Evolutionary conservation across 2,113 vertebrate genomes (phyloP).

Genomic region (Ammodytes marinus): DNA sequence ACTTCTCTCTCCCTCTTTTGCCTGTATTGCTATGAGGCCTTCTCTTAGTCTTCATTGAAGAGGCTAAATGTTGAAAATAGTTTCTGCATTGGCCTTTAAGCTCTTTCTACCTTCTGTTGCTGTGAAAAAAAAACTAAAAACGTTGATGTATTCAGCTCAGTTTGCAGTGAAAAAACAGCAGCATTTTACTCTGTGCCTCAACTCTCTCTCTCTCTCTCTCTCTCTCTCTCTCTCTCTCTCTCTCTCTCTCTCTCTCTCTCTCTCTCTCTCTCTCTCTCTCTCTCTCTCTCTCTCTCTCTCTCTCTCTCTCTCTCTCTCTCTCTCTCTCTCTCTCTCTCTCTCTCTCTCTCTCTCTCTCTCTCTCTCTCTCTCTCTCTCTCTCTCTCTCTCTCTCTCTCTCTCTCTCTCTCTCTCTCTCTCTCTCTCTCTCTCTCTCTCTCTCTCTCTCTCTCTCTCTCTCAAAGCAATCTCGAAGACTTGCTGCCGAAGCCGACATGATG

Average conservation of each 20-base stretch:
- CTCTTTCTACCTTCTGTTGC: slow-evolving; percentile 1
- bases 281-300: too few relatives aligned
- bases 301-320: too few relatives aligned
- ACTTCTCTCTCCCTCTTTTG: not conserved
- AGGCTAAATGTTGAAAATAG: slow-evolving; percentile 29
- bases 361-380: too few relatives aligned
- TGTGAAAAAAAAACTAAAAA: slow-evolving; percentile 33
- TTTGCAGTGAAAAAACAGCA: slow-evolving; percentile 30
- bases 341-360: too few relatives aligned
- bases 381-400: too few relatives aligned
- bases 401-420: too few relatives aligned
- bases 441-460: not conserved
- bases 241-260: too few relatives aligned
- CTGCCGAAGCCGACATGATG: not conserved
- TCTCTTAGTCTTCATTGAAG: slow-evolving; percentile 15
- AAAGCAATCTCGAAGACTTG: slow-evolving; percentile 17
- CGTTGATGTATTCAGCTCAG: slow-evolving; percentile 28
- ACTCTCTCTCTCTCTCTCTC: too few relatives aligned
- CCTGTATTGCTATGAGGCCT: not conserved
- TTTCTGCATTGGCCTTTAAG: slow-evolving; percentile 29
- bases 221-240: too few relatives aligned
- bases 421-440: slow-evolving; percentile 34
- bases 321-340: too few relatives aligned
- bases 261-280: too few relatives aligned
- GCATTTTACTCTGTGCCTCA: not conserved